Evolutionary conservation across 2,113 vertebrate genomes (phyloP).

Genomic region (Pseudois nayaur): DNA sequence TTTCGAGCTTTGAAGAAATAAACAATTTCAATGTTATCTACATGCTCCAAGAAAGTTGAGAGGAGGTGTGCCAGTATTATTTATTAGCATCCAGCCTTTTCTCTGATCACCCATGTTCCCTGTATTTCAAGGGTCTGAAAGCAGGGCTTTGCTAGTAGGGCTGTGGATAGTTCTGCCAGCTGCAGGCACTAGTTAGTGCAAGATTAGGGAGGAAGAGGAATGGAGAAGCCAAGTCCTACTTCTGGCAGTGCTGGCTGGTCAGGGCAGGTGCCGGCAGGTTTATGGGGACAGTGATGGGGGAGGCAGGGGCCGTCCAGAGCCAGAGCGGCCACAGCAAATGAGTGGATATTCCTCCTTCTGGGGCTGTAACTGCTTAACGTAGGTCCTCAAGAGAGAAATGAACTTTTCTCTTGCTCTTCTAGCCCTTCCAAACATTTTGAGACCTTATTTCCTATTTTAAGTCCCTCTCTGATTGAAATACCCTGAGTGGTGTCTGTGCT

Average conservation of each 20-base stretch:
- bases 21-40: neutral
- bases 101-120: neutral
- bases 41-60: neutral
- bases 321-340: neutral
- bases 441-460: neutral
- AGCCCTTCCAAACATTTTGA: slow-evolving; percentile 28
- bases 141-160: neutral
- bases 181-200: neutral
- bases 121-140: neutral
- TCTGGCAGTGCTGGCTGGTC: neutral
- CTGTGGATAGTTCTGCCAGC: neutral
- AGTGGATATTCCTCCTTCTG: accelerated
- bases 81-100: neutral
- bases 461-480: neutral
- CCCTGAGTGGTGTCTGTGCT: neutral
- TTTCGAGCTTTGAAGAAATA: neutral
- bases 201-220: neutral
- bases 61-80: neutral
- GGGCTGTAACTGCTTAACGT: neutral
- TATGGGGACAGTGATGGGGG: neutral
- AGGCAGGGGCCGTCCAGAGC: accelerated
- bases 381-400: neutral
- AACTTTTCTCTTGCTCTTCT: neutral
- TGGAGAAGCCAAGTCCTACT: neutral
- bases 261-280: neutral